Evolutionary conservation across 2,797 vertebrate species (phyloP).

Genomic region (Antrozous pallidus): DNA sequence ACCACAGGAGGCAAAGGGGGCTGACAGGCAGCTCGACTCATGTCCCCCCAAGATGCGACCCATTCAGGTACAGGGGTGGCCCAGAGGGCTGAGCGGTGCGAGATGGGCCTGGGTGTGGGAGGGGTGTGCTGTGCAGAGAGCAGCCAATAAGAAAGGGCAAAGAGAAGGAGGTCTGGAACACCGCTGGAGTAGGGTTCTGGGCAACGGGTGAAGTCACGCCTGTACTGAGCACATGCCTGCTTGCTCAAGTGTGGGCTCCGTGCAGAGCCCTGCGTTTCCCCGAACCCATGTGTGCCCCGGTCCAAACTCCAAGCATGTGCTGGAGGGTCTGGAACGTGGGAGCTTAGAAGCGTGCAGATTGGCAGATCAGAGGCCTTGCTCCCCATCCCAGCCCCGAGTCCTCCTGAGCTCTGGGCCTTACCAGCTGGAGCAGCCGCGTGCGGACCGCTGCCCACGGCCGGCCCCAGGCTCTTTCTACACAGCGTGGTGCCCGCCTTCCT

Average conservation of each 20-base stretch:
- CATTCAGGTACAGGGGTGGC: constrained; percentile 77
- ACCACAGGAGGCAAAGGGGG: constrained; percentile 85
- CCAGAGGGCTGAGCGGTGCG: neutral
- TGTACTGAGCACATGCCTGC: neutral
- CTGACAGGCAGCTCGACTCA: constrained; percentile 77
- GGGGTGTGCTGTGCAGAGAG: neutral
- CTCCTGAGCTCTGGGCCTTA: constrained; percentile 12
- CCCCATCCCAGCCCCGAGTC: neutral
- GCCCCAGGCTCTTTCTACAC: constrained; percentile 91
- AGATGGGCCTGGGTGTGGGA: neutral
- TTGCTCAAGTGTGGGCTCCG: neutral
- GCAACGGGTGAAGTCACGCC: neutral
- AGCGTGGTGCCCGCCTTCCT: constrained; percentile 92
- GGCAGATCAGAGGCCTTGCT: neutral
- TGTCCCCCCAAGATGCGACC: constrained; percentile 72
- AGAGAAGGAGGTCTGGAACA: neutral
- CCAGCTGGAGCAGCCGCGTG: neutral
- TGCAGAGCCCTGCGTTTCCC: neutral
- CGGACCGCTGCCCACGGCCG: constrained; percentile 48
- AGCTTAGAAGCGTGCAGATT: neutral
- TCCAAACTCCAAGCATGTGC: neutral
- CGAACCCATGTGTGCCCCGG: fast-evolving
- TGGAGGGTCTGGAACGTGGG: neutral
- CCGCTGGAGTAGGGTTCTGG: neutral
- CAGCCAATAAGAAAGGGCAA: neutral